Percentiles rank a stretch among this genome's conserved stretches.
phyloP scores from a whole-genome alignment of 2,888 invertebrate species.

The Drosophila pseudotakahashii region DNA sequence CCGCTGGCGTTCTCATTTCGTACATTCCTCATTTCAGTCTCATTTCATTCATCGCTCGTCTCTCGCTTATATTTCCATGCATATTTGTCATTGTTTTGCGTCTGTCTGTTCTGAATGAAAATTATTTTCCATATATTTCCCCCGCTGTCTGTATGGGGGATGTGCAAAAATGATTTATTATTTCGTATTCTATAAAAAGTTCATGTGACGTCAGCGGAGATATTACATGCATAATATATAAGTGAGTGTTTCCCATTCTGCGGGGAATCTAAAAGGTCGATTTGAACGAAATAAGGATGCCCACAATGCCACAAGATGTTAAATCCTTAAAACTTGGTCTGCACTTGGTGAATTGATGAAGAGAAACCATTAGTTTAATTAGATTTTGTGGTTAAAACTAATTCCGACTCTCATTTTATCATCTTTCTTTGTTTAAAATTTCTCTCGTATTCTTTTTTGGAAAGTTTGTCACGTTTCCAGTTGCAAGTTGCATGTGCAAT shows the following conservation, averaged over 20 bases:
- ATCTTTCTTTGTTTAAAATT: constrained; percentile 22
- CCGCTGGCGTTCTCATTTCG: constrained; percentile 35
- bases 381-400: not conserved
- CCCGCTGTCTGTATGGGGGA: constrained; percentile 1
- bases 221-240: not conserved
- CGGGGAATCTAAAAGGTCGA: not conserved
- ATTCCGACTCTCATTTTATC: constrained; percentile 1
- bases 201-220: constrained; percentile 27
- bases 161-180: constrained; percentile 37
- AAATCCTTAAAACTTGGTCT: too few species aligned
- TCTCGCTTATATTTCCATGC: constrained; percentile 35
- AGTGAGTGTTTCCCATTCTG: not conserved
- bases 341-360: not conserved
- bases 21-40: constrained; percentile 45
- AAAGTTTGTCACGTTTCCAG: constrained; percentile 38
- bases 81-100: constrained; percentile 52
- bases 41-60: constrained; percentile 40
- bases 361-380: not conserved
- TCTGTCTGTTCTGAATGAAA: constrained; percentile 42
- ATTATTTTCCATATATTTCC: constrained; percentile 17
- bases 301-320: too few species aligned
- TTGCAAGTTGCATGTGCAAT: constrained; percentile 29
- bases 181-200: constrained; percentile 35
- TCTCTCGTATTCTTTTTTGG: constrained; percentile 5
- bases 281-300: not conserved